Evolutionary conservation across 2,888 invertebrate genomes (phyloP).

Genomic region (Stenotaenia linearis): DNA sequence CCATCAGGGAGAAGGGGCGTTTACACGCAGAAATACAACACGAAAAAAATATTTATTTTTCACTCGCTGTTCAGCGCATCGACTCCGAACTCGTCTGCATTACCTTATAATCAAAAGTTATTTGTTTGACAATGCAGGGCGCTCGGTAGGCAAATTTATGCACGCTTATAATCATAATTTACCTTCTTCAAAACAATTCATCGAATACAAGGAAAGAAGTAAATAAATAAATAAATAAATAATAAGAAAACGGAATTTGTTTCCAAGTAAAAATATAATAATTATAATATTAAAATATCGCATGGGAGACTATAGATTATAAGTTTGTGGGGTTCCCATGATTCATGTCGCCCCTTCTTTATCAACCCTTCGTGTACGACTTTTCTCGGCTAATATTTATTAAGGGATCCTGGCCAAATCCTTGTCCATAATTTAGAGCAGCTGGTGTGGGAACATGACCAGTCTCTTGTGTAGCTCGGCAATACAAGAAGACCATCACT

Average conservation of each 20-base stretch:
- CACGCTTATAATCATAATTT: not conserved
- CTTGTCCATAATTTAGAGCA: not conserved
- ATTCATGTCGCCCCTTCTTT: not conserved
- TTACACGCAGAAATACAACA: not conserved
- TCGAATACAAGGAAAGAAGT: not conserved
- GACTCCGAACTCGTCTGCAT: not conserved
- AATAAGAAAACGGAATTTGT: too few relatives aligned
- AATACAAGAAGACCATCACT: constrained; percentile 12
- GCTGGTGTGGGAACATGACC: not conserved
- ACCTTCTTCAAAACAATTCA: not conserved
- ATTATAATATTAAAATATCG: too few relatives aligned
- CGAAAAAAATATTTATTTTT: not conserved
- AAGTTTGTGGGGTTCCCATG: not conserved
- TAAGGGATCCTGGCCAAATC: not conserved
- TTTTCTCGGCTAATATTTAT: not conserved
- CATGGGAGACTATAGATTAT: not conserved
- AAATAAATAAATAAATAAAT: not conserved
- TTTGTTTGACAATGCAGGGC: not conserved
- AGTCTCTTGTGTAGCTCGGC: not conserved
- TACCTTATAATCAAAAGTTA: not conserved
- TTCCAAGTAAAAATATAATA: too few relatives aligned
- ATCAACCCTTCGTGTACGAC: not conserved
- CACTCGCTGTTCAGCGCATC: not conserved
- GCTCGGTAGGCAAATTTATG: not conserved
- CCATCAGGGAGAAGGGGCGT: not conserved